Conservation (phyloP, 1,140 invertebrate species). For the Parapsyche elsis region DNA sequence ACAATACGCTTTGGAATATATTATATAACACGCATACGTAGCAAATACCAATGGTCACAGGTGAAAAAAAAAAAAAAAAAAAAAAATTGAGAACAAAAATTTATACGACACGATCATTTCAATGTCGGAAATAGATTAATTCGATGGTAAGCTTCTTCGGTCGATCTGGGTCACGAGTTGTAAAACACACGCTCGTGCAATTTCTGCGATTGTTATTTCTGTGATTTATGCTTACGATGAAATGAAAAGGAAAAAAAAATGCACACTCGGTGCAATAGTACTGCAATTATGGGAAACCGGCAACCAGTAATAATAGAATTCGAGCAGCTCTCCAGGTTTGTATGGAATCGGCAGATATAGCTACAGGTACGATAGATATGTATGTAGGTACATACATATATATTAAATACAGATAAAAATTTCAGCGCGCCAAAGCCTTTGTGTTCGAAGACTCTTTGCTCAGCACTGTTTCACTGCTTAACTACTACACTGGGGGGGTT, state of each 20-base stretch:
- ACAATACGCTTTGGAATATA: no score
- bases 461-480: slow-evolving; percentile 1
- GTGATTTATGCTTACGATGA: no score
- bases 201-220: no score
- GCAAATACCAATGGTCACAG: not conserved
- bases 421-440: not conserved
- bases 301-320: not conserved
- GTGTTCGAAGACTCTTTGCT: slow-evolving; percentile 15
- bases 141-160: no score
- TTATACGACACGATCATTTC: no score
- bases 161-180: no score
- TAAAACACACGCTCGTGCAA: no score
- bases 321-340: not conserved
- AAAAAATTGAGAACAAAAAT: no score
- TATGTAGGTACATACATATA: not conserved
- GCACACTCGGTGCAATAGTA: no score
- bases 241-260: no score
- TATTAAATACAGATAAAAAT: slow-evolving; percentile 16
- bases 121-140: no score
- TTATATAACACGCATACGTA: not conserved
- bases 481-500: not conserved
- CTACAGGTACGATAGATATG: slow-evolving; percentile 14
- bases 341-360: not conserved
- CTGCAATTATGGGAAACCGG: no score
- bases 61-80: not conserved